Percentiles rank a stretch among this genome's conserved stretches.
Evolutionary conservation across 1,140 invertebrate species (phyloP).

Genomic region (Danaus plexippus): DNA sequence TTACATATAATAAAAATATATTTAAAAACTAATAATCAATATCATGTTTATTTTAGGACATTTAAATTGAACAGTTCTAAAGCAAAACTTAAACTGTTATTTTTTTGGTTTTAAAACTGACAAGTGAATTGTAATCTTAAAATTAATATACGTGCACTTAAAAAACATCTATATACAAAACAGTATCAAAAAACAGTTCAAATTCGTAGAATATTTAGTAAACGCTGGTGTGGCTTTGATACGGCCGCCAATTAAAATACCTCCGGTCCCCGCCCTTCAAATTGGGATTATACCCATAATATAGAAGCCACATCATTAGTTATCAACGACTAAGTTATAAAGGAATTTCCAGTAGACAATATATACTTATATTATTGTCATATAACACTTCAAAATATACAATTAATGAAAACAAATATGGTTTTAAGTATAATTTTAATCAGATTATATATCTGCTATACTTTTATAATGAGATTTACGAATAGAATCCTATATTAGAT

Average conservation of each 20-base stretch:
- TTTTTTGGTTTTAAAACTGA: slow-evolving; percentile 4
- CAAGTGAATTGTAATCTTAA: slow-evolving; percentile 8
- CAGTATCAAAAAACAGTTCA: slow-evolving; percentile 13
- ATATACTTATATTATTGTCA: neutral
- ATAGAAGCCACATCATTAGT: slow-evolving; percentile 21
- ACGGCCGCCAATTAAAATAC: slow-evolving; percentile 44
- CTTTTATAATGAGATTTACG: too few species aligned
- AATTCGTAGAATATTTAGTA: slow-evolving; percentile 27
- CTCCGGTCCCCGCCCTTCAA: slow-evolving; percentile 20
- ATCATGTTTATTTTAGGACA: too few species aligned
- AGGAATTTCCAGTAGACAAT: neutral
- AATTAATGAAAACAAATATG: too few species aligned
- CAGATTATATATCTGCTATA: too few species aligned
- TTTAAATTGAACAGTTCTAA: too few species aligned
- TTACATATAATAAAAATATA: too few species aligned
- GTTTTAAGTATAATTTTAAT: too few species aligned
- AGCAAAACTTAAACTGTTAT: neutral
- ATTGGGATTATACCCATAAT: too few species aligned
- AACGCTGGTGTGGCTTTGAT: slow-evolving; percentile 29
- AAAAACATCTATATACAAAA: too few species aligned
- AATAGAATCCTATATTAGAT: too few species aligned
- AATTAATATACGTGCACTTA: too few species aligned
- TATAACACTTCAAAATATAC: too few species aligned
- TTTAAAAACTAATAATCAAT: neutral
- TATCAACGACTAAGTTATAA: slow-evolving; percentile 9